Evolutionary conservation across 2,113 vertebrate genomes (phyloP).

Genomic region (Hepsetus odoe): DNA sequence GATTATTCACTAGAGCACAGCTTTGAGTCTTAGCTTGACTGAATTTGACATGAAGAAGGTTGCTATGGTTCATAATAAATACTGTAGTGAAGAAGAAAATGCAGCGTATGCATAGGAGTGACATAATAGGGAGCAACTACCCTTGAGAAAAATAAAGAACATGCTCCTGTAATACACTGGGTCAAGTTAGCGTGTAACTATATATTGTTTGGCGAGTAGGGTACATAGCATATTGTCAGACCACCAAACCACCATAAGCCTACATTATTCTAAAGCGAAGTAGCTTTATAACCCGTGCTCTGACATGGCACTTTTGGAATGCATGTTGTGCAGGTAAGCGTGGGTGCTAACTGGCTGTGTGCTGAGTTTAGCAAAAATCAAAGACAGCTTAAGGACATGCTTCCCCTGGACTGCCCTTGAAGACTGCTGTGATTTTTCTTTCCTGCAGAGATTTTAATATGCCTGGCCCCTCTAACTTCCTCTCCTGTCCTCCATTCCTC

Average conservation of each 20-base stretch:
- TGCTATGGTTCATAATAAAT: neutral
- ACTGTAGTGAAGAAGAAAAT: neutral
- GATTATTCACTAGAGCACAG: conserved; percentile 11
- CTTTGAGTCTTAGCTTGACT: neutral
- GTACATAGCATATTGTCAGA: neutral
- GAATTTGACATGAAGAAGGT: conserved; percentile 4
- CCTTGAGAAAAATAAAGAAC: neutral
- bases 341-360: neutral
- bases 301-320: neutral
- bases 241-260: neutral
- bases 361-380: conserved; percentile 40
- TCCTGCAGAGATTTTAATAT: conserved; percentile 57
- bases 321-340: conserved; percentile 22
- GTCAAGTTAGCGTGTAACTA: neutral
- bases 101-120: neutral
- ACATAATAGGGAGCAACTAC: conserved; percentile 3
- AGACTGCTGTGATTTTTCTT: conserved; percentile 56
- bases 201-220: neutral
- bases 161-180: conserved; percentile 6
- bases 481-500: conserved; percentile 14
- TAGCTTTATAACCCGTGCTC: neutral
- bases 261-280: neutral
- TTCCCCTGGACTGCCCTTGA: conserved; percentile 46
- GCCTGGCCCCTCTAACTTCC: conserved; percentile 7
- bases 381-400: conserved; percentile 50